Conservation (phyloP, 2,888 invertebrate species). For the Tipula unca region DNA sequence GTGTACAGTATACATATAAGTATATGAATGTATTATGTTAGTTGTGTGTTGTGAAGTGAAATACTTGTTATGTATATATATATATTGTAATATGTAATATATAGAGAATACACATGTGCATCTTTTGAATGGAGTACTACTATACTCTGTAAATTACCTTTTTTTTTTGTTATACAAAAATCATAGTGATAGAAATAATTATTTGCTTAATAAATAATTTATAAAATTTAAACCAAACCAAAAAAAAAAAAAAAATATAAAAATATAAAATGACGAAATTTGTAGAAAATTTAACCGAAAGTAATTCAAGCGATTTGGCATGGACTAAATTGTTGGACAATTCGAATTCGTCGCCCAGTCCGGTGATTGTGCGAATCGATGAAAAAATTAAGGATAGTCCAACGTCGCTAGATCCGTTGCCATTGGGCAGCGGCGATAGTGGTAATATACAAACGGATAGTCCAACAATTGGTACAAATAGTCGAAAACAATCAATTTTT, state of each 20-base stretch:
- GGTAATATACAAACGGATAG: background rate
- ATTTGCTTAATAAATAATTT: background rate
- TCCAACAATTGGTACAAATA: slow-evolving; percentile 22
- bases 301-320: slow-evolving; percentile 34
- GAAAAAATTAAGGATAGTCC: slow-evolving; percentile 33
- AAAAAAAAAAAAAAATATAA: background rate
- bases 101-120: background rate
- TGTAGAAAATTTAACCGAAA: slow-evolving; percentile 39
- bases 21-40: background rate
- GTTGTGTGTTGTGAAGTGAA: background rate
- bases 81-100: too few species aligned
- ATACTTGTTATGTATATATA: background rate
- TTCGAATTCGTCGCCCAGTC: background rate
- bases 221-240: too few species aligned
- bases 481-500: slow-evolving; percentile 39
- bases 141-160: background rate
- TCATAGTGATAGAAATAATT: background rate
- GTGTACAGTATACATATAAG: background rate
- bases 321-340: slow-evolving; percentile 41
- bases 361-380: slow-evolving; percentile 24
- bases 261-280: slow-evolving; percentile 28
- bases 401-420: slow-evolving; percentile 26
- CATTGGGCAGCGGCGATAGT: background rate
- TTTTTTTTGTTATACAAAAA: slow-evolving; percentile 16
- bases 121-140: background rate